Evolutionary conservation across 2,113 vertebrate species (phyloP).

Genomic region (Jacana jacana): DNA sequence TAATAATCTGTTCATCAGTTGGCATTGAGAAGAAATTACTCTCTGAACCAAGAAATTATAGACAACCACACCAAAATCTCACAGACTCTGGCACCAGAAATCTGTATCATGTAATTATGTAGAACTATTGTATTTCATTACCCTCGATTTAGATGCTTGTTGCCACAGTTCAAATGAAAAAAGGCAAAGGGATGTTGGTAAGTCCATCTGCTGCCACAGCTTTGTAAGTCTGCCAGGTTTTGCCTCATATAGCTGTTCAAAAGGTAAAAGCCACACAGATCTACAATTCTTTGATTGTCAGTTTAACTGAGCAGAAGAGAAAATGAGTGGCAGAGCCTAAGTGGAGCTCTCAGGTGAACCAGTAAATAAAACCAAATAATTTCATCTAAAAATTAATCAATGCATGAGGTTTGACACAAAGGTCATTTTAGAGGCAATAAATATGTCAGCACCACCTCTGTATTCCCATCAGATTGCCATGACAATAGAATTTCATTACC

Average conservation of each 20-base stretch:
- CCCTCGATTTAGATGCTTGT: neutral
- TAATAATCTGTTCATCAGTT: constrained; percentile 60
- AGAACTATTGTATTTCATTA: constrained; percentile 58
- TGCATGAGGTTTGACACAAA: neutral
- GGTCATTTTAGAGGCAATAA: neutral
- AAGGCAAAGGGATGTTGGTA: neutral
- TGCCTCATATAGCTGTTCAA: neutral
- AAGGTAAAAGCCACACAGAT: neutral
- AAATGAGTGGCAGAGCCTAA: neutral
- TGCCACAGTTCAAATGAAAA: constrained; percentile 5
- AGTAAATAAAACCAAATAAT: neutral
- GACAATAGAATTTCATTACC: neutral
- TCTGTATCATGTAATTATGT: constrained; percentile 28
- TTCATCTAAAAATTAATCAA: neutral
- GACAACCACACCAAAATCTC: neutral
- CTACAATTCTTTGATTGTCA: neutral
- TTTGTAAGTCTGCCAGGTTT: neutral
- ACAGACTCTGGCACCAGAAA: constrained; percentile 17
- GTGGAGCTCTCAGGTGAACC: neutral
- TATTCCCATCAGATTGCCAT: neutral
- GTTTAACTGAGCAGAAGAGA: neutral
- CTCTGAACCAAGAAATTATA: constrained; percentile 65
- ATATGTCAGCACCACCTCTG: neutral
- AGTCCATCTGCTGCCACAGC: neutral
- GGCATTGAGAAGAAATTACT: constrained; percentile 64